Evolutionary conservation across 2,797 vertebrate species (phyloP).

Genomic region (Sebastes trivittatus): DNA sequence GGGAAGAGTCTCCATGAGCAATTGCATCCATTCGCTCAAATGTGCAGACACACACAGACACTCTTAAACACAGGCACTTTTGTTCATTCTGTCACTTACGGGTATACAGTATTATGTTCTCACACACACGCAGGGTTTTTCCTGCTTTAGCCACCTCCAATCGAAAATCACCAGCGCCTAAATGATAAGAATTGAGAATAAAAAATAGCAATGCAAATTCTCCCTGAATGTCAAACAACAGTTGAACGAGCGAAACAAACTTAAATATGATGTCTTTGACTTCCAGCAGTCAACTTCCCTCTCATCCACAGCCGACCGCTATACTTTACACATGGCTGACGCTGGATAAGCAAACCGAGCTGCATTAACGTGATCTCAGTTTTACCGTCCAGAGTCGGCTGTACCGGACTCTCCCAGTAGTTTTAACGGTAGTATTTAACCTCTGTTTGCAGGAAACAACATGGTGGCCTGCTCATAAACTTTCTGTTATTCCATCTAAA

Average conservation of each 20-base stretch:
- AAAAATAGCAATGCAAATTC: too few species aligned
- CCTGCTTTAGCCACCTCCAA: too few species aligned
- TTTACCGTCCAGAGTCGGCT: not conserved
- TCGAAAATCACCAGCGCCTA: accelerated
- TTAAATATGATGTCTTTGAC: not conserved
- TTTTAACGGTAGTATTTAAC: too few species aligned
- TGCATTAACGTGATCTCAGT: not conserved
- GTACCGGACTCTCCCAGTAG: too few species aligned
- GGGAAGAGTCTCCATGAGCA: not conserved
- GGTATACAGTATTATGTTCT: not conserved
- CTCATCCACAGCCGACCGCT: not conserved
- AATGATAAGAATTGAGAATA: too few species aligned
- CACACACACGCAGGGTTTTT: too few species aligned
- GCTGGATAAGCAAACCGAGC: not conserved
- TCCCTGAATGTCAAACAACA: too few species aligned
- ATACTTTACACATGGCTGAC: not conserved
- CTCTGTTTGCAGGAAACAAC: too few species aligned
- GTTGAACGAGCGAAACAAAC: too few species aligned
- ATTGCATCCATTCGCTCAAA: not conserved
- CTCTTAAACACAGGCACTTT: not conserved
- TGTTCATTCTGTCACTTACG: too few species aligned
- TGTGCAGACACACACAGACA: not conserved
- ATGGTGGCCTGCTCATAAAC: too few species aligned
- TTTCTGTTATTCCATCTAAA: too few species aligned
- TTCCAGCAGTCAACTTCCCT: not conserved